Evolutionary conservation across 2,888 invertebrate genomes (phyloP), one percentile per base, ranked within the genome.

Genomic region (Cataglyphis cursor): DNA sequence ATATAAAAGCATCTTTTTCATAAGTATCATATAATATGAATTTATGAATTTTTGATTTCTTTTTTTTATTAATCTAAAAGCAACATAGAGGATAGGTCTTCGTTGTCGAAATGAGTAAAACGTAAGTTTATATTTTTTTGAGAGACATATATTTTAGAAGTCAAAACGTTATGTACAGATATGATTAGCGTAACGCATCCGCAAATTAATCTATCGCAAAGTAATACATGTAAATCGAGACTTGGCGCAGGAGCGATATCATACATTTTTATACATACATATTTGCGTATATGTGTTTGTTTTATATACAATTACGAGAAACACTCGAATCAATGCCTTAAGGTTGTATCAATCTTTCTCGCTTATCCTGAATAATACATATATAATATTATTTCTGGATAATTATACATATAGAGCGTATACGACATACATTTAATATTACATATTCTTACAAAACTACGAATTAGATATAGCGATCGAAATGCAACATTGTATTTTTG

Each of bases 191-290:
- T 24, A 85, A 85, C 84, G 78, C 82, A 88, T 88, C 78, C 62
- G 38, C 24, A 75, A 64, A 81, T 75, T 72, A 85, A 82, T 72
- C 80, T 89, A 85, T 75, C 35, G n/a, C 54, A 74, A 84, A 74
- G 59, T 70, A 31, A 44, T 51, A 57, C 41, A 75, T 75, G 48
- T 59, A 70, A 74, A 18, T 65, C 62, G 62, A 51, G 66, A 62
- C 74, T 68, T 44, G 64, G 81, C 72, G 61, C 65, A 82, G 84
- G 81, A 72, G 12, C 18, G 35, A 78, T 92, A 92, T 93, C 12
- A 83, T 93, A 93, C 92, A 93, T 92, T 51, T 51, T 91, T 92
- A 90, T 93, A 91, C 91, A 93, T 75, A 87, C 41, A 85, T 73
- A 73, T 59, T n/a, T 57, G 28, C 21, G 9, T 78, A 24, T 21